Conservation (phyloP, 2,888 invertebrate species). For the Phania funesta region DNA sequence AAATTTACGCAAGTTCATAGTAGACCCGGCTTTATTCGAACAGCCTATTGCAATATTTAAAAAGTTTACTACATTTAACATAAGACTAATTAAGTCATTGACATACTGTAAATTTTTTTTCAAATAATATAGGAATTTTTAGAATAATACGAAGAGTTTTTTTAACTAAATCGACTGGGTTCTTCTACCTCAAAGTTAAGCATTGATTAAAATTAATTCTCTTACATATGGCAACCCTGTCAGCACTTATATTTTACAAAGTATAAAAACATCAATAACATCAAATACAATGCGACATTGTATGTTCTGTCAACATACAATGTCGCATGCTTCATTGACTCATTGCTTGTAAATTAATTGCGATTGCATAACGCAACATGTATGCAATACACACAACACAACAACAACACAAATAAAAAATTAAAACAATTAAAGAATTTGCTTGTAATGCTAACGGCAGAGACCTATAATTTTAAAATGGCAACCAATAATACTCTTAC, state of each 20-base stretch:
- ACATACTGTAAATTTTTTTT: too few species aligned
- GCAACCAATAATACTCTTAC: conserved; percentile 56
- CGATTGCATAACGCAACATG: conserved; percentile 47
- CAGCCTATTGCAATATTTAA: too few species aligned
- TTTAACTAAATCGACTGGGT: too few species aligned
- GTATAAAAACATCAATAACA: conserved; percentile 10
- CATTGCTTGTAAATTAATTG: conserved; percentile 69
- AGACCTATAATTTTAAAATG: conserved; percentile 63
- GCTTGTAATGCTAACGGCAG: background rate
- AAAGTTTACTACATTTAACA: too few species aligned
- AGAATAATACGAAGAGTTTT: too few species aligned
- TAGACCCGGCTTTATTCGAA: too few species aligned
- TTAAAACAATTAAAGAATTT: conserved; percentile 47
- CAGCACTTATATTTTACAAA: background rate
- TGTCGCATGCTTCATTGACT: conserved; percentile 69
- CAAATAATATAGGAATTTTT: too few species aligned
- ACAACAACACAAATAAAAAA: background rate
- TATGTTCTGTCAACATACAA: conserved; percentile 59
- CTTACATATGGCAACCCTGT: background rate
- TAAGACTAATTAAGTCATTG: too few species aligned
- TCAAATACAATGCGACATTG: conserved; percentile 20
- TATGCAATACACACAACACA: background rate
- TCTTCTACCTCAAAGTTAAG: too few species aligned
- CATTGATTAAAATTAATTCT: background rate
- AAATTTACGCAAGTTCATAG: too few species aligned